Base-by-base conservation (phyloP, 2,797 vertebrate species). In the Heliangelus exortis region DNA sequence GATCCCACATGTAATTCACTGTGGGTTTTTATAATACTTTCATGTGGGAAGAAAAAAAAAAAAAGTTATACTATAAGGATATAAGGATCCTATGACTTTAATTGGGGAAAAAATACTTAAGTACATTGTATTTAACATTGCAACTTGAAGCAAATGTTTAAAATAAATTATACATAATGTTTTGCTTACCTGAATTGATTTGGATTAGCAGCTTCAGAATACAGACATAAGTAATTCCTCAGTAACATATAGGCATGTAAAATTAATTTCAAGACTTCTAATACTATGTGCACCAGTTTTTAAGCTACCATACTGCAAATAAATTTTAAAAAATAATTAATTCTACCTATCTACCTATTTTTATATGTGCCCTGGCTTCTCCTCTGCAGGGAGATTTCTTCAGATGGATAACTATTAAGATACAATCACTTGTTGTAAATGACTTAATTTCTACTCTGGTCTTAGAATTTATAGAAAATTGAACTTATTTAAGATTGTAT, bases 271-370 rank as follows among this genome's bases (percentile, higher is more conserved):
- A 68, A 74, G 69, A 55, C 25, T 90, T 81, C 51, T 55, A 28
- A 72, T 68, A 39, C 22, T 72, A 14, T 92, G 59, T 89, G 78
- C 84, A 62, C 81, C 59, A 62, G 17, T 65, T 73, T 85, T 84
- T 59, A 62, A 91, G n/a, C 74, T 83, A 83, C 55, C 43, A 53
- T 59, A 78, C 76, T 90, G 76, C 57, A 88, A 95, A 92, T 95
- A 92, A 92, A 95, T 90, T 51, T 20, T 23, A 25, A 8, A 76
- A 89, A 62, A 34, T 36, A 54, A 78, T 21, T 16, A 9, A 50
- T 94, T 87, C n/a, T 43, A 92, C 90, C 80, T 63, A 76, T 92
- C 76, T 63, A 76, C 57, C 58, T 71, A 34, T 59, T 85, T 83
- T 88, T 45, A 69, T 89, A 55, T 55, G 45, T 95, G 71, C 50